Evolutionary conservation across 2,797 vertebrate genomes (phyloP).

Genomic region (Pristis pectinata): DNA sequence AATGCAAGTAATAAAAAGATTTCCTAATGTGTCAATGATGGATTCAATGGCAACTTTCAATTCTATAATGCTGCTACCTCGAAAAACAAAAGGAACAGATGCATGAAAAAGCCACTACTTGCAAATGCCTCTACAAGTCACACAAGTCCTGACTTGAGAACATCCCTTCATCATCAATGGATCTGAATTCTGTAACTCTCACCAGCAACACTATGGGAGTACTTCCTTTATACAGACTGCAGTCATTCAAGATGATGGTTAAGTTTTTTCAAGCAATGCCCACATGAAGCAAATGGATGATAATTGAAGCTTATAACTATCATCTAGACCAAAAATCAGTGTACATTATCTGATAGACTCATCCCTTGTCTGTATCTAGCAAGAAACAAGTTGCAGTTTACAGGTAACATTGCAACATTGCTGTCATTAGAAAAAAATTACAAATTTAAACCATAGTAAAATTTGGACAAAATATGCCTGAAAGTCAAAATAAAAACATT

Average conservation of each 20-base stretch:
- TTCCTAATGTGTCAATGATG: not conserved
- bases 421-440: not conserved
- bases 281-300: too few relatives aligned
- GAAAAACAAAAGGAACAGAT: too few relatives aligned
- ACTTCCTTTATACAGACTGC: too few relatives aligned
- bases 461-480: not conserved
- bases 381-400: not conserved
- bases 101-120: too few relatives aligned
- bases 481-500: not conserved
- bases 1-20: not conserved
- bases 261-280: too few relatives aligned
- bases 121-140: too few relatives aligned
- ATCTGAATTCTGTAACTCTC: too few relatives aligned
- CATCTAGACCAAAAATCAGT: not conserved
- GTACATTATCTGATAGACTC: not conserved
- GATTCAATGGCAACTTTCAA: not conserved
- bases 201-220: too few relatives aligned
- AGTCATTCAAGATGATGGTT: too few relatives aligned
- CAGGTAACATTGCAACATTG: not conserved
- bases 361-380: not conserved
- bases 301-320: not conserved
- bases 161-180: too few relatives aligned
- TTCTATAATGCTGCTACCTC: too few relatives aligned
- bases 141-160: too few relatives aligned
- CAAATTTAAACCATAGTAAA: not conserved